Evolutionary conservation across 2,797 vertebrate genomes (phyloP).

Genomic region (Mionectes olivaceus): DNA sequence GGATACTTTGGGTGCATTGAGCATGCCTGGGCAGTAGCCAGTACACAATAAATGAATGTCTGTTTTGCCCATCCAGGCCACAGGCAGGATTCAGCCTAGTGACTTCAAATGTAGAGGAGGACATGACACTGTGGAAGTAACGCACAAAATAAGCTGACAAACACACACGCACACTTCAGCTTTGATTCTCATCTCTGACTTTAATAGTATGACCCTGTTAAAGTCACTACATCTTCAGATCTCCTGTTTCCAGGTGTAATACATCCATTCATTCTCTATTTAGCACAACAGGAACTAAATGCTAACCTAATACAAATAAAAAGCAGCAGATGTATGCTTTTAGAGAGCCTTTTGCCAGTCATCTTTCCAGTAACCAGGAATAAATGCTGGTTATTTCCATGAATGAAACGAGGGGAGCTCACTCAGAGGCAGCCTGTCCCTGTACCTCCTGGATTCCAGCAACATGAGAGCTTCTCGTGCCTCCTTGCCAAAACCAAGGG

Average conservation of each 20-base stretch:
- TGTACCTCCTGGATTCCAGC: background rate
- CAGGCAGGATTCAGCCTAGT: background rate
- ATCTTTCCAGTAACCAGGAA: background rate
- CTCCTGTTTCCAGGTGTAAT: background rate
- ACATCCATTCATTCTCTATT: background rate
- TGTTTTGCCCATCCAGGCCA: background rate
- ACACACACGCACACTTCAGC: accelerated
- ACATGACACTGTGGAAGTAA: background rate
- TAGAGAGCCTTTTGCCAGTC: background rate
- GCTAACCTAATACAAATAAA: background rate
- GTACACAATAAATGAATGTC: background rate
- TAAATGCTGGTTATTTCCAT: background rate
- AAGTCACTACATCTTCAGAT: background rate
- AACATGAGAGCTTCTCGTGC: background rate
- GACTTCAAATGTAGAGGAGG: background rate
- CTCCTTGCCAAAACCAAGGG: background rate
- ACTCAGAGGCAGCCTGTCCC: background rate
- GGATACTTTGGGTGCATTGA: background rate
- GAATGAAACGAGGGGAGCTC: background rate
- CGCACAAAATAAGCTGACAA: background rate
- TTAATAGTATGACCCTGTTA: background rate
- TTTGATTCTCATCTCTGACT: background rate
- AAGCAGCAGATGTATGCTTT: background rate
- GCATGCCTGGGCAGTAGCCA: background rate
- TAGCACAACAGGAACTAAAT: background rate